These are phyloP conservation scores for Bradypodion ventrale DNA, from an alignment of 2,797 vertebrate species.

Conservation along the genomic window DNA sequence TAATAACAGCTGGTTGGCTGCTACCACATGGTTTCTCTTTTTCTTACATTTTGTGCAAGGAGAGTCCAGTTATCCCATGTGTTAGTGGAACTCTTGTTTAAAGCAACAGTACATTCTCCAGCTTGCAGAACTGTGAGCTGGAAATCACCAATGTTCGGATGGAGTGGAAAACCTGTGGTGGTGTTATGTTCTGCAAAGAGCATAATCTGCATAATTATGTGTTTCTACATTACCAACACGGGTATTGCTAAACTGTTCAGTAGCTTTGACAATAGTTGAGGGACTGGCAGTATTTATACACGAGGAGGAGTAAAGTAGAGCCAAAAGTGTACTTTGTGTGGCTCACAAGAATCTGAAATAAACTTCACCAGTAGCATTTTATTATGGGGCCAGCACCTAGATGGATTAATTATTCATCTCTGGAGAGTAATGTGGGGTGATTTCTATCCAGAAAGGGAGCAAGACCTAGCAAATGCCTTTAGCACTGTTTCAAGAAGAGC, in stretches of 20 bases:
- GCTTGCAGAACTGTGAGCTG: too few relatives aligned
- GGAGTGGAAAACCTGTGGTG: too few relatives aligned
- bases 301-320: not conserved
- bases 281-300: not conserved
- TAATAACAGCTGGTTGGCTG: too few relatives aligned
- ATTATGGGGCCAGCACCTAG: not conserved
- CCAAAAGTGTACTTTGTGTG: not conserved
- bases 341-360: not conserved
- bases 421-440: not conserved
- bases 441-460: not conserved
- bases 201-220: not conserved
- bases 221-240: not conserved
- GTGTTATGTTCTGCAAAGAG: not conserved
- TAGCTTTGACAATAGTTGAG: not conserved
- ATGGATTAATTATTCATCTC: not conserved
- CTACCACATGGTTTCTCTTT: too few relatives aligned
- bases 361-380: not conserved
- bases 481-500: not conserved
- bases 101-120: too few relatives aligned
- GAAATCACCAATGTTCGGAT: too few relatives aligned
- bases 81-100: too few relatives aligned
- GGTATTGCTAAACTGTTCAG: not conserved
- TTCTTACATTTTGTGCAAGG: too few relatives aligned
- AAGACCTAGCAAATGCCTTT: not conserved
- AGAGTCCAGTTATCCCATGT: too few relatives aligned